Evolutionary conservation across 2,113 vertebrate species (phyloP).

Genomic region (Muntiacus muntjak): DNA sequence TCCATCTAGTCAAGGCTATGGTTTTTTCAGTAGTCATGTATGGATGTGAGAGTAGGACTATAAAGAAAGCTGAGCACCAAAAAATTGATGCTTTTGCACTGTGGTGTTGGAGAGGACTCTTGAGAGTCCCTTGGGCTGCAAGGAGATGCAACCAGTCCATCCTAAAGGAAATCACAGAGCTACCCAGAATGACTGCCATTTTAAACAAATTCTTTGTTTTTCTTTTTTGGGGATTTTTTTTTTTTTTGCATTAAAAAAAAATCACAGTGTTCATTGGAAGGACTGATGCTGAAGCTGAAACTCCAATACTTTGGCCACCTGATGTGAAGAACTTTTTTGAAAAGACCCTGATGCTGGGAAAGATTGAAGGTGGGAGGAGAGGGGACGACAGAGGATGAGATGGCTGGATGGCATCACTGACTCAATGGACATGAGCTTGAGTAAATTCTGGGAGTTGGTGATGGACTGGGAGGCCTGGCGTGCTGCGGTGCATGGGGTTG

Average conservation of each 20-base stretch:
- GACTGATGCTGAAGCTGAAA: background rate
- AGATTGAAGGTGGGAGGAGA: background rate
- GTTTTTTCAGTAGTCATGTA: background rate
- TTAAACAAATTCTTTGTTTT: no score
- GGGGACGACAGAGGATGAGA: background rate
- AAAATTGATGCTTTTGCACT: background rate
- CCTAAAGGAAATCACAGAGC: no score
- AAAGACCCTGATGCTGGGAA: background rate
- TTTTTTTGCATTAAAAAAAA: no score
- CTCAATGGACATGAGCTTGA: background rate
- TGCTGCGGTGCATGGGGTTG: background rate
- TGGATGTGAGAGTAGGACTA: background rate
- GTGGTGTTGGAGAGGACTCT: background rate
- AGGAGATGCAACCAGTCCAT: background rate
- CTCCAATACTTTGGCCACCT: background rate
- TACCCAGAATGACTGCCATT: no score
- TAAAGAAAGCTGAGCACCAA: rapidly evolving
- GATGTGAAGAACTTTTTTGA: background rate
- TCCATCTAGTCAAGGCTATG: background rate
- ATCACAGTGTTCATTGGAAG: background rate
- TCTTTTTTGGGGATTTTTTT: no score
- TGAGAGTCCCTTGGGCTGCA: background rate
- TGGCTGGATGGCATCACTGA: background rate
- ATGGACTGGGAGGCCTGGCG: background rate
- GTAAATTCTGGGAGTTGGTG: rapidly evolving